Evolutionary conservation across 2,797 vertebrate species (phyloP), one percentile per base, ranked within the genome.

Genomic region (Geotrypetes seraphini): DNA sequence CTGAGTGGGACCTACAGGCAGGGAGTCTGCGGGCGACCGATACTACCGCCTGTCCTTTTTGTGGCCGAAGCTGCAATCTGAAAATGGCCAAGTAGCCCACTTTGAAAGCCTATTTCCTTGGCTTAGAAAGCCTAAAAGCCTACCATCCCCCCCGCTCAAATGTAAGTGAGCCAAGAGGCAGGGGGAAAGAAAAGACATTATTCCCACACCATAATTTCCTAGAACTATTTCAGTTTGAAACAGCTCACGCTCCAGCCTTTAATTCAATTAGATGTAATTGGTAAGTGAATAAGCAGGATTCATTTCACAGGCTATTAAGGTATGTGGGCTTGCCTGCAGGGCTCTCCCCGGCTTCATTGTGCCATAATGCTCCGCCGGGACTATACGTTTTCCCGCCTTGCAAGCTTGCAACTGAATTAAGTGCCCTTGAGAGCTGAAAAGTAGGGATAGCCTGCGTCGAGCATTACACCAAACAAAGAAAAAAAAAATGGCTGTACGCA

Each of bases 371-470:
- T 18, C 33, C 14, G 3, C 12, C 39, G 33, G 33, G 43, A 19
- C 36, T 19, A 3, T 0, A n/a, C n/a, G 7, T 12, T 5, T 28
- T 6, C n/a, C 3, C 0, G n/a, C 11, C 6, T 3, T 1, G 0
- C 12, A 15, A 16, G 20, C 14, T 3, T 12, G 23, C 10, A 19
- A 19, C 33, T n/a, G 6, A 14, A 19, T n/a, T 13, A 35, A 35
- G 24, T 3, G 12, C n/a, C n/a, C n/a, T n/a, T n/a, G n/a, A n/a
- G n/a, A n/a, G n/a, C n/a, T n/a, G n/a, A n/a, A n/a, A n/a, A n/a
- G n/a, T n/a, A n/a, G n/a, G n/a, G n/a, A n/a, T n/a, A n/a, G n/a
- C n/a, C n/a, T n/a, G n/a, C n/a, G n/a, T n/a, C n/a, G n/a, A n/a
- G n/a, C n/a, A n/a, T n/a, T n/a, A n/a, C n/a, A n/a, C n/a, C n/a